Conservation (phyloP, 30 jellyfish, hydroid and myxozoan species). For the Rhopilema esculentum region DNA sequence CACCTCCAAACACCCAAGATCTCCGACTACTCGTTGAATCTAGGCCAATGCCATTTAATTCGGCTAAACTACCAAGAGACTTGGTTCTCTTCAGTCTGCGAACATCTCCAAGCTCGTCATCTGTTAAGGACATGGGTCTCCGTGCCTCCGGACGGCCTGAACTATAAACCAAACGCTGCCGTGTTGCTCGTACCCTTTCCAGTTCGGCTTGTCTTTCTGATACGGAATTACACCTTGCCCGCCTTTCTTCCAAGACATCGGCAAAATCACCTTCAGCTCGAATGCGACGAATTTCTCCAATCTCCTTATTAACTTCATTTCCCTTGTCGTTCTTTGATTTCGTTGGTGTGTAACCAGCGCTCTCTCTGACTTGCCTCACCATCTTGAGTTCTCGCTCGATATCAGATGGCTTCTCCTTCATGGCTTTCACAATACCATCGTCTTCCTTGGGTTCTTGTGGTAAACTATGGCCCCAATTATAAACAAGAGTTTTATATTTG, state of each 20-base stretch:
- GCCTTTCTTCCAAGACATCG: slow-evolving; percentile 11
- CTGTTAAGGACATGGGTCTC: background rate
- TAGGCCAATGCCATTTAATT: slow-evolving; percentile 1
- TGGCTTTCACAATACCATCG: background rate
- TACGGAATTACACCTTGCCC: background rate
- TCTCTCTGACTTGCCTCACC: slow-evolving; percentile 14
- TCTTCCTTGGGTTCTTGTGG: background rate
- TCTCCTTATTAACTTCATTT: background rate
- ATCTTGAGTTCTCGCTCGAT: slow-evolving; percentile 5
- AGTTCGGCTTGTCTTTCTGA: slow-evolving; percentile 20
- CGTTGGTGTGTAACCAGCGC: slow-evolving; percentile 14
- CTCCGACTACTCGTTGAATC: background rate
- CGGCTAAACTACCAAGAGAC: slow-evolving; percentile 39
- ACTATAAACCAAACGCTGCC: background rate
- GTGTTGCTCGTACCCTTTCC: background rate
- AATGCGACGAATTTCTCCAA: background rate
- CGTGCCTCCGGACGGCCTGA: background rate
- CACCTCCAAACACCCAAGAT: slow-evolving; percentile 76
- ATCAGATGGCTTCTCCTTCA: background rate
- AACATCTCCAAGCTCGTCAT: slow-evolving; percentile 14
- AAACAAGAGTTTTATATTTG: background rate
- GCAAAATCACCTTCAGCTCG: slow-evolving; percentile 4
- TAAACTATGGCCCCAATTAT: background rate
- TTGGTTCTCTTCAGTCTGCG: slow-evolving; percentile 22
- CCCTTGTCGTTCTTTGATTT: background rate